phyloP scores from a whole-genome alignment of 2,113 vertebrate species.

The Clinocottus analis region DNA sequence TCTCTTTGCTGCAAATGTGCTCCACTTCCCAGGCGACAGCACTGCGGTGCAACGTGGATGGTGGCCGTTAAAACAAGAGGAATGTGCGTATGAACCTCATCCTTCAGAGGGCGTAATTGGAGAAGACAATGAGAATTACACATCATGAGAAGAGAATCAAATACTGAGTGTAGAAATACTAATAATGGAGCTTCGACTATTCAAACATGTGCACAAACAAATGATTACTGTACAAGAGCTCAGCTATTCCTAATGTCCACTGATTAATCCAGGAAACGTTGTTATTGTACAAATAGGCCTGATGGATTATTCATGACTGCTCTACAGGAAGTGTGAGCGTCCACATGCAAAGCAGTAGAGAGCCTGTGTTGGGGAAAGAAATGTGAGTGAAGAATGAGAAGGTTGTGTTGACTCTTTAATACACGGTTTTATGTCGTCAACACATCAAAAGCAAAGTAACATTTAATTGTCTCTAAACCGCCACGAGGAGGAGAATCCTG shows the following conservation, averaged over 20 bases:
- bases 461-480: too few species aligned
- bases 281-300: too few species aligned
- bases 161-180: neutral
- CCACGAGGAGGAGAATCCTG: too few species aligned
- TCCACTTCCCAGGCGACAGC: slow-evolving; percentile 22
- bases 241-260: slow-evolving; percentile 1
- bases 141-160: neutral
- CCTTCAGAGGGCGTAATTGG: neutral
- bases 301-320: too few species aligned
- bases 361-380: neutral
- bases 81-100: neutral
- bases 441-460: too few species aligned
- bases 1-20: neutral
- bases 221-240: slow-evolving; percentile 1
- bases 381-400: too few species aligned
- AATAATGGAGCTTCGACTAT: slow-evolving; percentile 10
- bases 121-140: slow-evolving; percentile 1
- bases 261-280: slow-evolving; percentile 11
- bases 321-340: too few species aligned
- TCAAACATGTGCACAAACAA: slow-evolving; percentile 10
- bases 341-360: too few species aligned
- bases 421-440: too few species aligned
- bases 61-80: slow-evolving; percentile 14
- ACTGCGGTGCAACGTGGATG: neutral
- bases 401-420: too few species aligned